Conservation (phyloP, 2,888 invertebrate species). For the Drosophila gaucha region DNA sequence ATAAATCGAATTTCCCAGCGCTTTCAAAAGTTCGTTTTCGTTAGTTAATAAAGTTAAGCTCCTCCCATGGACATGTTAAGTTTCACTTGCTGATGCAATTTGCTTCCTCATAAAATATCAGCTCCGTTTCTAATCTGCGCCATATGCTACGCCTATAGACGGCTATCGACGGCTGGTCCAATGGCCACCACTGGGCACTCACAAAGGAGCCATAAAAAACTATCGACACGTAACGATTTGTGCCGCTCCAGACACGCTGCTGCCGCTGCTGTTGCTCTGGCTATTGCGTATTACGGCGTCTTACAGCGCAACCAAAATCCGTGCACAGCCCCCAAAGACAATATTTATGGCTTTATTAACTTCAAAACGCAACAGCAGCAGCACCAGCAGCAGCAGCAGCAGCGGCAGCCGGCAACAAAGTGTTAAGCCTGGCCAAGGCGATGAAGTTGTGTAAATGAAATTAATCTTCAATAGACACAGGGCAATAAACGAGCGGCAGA, state of each 20-base stretch:
- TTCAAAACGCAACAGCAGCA: slow-evolving; percentile 72
- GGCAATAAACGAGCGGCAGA: slow-evolving; percentile 71
- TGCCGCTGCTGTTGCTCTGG: slow-evolving; percentile 30
- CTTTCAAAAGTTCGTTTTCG: slow-evolving; percentile 26
- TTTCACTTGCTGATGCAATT: slow-evolving; percentile 62
- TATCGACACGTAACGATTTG: slow-evolving; percentile 74
- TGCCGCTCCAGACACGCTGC: slow-evolving; percentile 57
- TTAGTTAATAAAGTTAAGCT: slow-evolving; percentile 54
- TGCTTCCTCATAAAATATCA: slow-evolving; percentile 56
- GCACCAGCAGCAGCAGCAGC: slow-evolving; percentile 15
- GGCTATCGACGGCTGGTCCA: slow-evolving; percentile 19
- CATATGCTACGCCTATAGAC: slow-evolving; percentile 57
- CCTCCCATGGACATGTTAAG: slow-evolving; percentile 49
- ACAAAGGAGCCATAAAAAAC: slow-evolving; percentile 69
- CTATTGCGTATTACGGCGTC: slow-evolving; percentile 71
- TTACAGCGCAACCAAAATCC: slow-evolving; percentile 64
- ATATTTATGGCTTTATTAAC: slow-evolving; percentile 77
- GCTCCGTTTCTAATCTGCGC: slow-evolving; percentile 72
- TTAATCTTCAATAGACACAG: slow-evolving; percentile 80
- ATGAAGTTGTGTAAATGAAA: slow-evolving; percentile 80
- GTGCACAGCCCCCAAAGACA: slow-evolving; percentile 72
- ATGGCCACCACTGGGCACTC: slow-evolving; percentile 43
- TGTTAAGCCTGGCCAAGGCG: slow-evolving; percentile 70
- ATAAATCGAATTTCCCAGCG: slow-evolving; percentile 29
- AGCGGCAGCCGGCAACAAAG: slow-evolving; percentile 52